Evolutionary conservation across 1,140 invertebrate species (phyloP).

Genomic region (Anadara kagoshimensis): DNA sequence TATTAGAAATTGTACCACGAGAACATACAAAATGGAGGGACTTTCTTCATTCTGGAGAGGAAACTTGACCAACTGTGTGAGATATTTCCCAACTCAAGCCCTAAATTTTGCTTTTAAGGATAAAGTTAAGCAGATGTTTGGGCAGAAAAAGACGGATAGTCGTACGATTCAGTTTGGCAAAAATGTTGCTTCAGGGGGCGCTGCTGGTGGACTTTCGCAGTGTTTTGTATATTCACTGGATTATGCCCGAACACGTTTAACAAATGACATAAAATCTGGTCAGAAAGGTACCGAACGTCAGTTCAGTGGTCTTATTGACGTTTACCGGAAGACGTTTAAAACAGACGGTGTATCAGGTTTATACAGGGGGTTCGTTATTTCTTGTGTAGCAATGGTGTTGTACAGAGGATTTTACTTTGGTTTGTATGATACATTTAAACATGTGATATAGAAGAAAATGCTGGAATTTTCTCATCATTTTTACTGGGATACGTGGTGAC

Average conservation of each 20-base stretch:
- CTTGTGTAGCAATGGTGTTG: conserved; percentile 78
- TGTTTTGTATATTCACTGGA: conserved; percentile 1
- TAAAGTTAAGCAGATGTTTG: not conserved
- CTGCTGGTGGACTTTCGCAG: not conserved
- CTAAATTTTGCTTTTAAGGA: conserved; percentile 3
- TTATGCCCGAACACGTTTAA: conserved; percentile 7
- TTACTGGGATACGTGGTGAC: conserved; percentile 88
- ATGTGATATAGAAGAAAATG: conserved; percentile 86
- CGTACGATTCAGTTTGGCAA: not conserved
- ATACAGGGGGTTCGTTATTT: conserved; percentile 95
- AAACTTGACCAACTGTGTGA: not conserved
- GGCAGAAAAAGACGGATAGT: not conserved
- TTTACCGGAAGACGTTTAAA: conserved; percentile 90
- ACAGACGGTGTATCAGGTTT: conserved; percentile 89
- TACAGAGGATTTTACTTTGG: conserved; percentile 93
- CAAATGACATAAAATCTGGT: not conserved
- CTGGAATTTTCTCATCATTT: conserved; percentile 89
- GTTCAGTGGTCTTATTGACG: conserved; percentile 91
- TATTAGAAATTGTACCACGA: not conserved
- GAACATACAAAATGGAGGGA: conserved; percentile 12
- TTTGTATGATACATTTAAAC: conserved; percentile 94
- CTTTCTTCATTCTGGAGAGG: conserved; percentile 9
- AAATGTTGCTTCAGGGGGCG: not conserved
- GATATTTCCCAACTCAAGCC: not conserved
- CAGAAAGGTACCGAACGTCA: conserved; percentile 81